Base-by-base conservation (phyloP, 1,140 invertebrate species). In the Stratiolaelaps scimitus region DNA sequence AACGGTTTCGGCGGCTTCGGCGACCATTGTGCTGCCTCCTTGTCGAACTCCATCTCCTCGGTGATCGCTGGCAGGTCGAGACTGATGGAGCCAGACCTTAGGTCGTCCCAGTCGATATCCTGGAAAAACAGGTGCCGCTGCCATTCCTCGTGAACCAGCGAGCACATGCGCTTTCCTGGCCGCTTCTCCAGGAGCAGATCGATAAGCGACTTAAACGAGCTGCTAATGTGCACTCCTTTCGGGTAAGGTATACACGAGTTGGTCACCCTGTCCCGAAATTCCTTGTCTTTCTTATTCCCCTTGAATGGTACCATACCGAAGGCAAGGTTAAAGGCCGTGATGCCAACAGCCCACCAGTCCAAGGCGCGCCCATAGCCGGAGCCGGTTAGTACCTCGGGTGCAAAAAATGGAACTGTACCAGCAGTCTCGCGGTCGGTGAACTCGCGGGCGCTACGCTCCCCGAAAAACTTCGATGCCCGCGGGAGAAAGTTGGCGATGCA, bases 71-170 rank as follows among this genome's bases (percentile, higher is more conserved):
- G 34, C 10, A 40, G 34, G 34, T 40, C 34, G 10, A 40, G 4
- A 4, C 10, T 40, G 4, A 60, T 2, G 53, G 15, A 20, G 10
- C 53, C 53, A 13, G 26, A 2, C 23, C 26, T 20, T 17, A 60
- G 15, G 4, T 26, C 53, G 15, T 19, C 34, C 23, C 17, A 60
- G 23, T 60, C 26, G 15, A 26, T 1, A 15, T 26, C 13, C 34
- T 60, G 26, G 53, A 60, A 60, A 26, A n/a, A 60, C n/a, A 23
- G 23, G 23, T 60, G 53, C 26, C 34, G 26, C 26, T 60, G 53
- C 26, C 26, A 60, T 10, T 60, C 53, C 2, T 29, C 26, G 26
- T 19, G 53, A 17, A 15, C 23, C 23, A 34, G 26, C 2, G 53
- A 60, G 23, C 53, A 60, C 53, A 60, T 17, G 4, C 53, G 53